Evolutionary conservation across 1,140 invertebrate species (phyloP), one percentile per base, ranked within the genome.

Genomic region (Oryctes rhinoceros): DNA sequence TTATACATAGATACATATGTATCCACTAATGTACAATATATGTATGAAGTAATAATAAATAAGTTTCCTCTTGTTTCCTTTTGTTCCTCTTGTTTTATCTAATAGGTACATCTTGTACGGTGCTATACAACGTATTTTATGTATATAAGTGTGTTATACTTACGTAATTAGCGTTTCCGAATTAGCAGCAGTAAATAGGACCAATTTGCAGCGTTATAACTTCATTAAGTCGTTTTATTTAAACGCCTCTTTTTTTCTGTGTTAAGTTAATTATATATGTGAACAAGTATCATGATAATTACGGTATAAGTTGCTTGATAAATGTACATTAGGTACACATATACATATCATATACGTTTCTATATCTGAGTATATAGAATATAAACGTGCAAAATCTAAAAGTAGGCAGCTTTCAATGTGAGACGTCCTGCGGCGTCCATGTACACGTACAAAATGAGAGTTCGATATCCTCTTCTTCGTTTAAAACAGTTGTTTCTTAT

Each of bases 131-230:
- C n/a, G 6, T 59, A 59, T 59, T 30, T 59, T 59, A 59, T 59
- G 53, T 59, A 59, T 59, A 59, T 13, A 59, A 59, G 10, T 20
- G 15, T n/a, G 53, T 59, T 59, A 59, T 59, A 59, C 53, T 59
- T 59, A 59, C n/a, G 53, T 18, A 59, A 59, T 59, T 59, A 59
- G 53, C 53, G 53, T 59, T 59, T 59, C 53, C 53, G 53, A 59
- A 59, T 59, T 59, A 59, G 53, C 15, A 59, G 53, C 53, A 59
- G 53, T 59, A 59, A 59, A 59, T 18, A 59, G 13, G 18, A 7
- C 53, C 53, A 59, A 59, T 59, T 59, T 59, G 53, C 53, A 15
- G 53, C 53, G 53, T 59, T 59, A 59, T 59, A 59, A 59, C 53
- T 59, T 59, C 53, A 59, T 59, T 59, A 59, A 59, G 53, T 59